Conservation (phyloP, 2,888 invertebrate genomes). For the Hetaerina titia region DNA sequence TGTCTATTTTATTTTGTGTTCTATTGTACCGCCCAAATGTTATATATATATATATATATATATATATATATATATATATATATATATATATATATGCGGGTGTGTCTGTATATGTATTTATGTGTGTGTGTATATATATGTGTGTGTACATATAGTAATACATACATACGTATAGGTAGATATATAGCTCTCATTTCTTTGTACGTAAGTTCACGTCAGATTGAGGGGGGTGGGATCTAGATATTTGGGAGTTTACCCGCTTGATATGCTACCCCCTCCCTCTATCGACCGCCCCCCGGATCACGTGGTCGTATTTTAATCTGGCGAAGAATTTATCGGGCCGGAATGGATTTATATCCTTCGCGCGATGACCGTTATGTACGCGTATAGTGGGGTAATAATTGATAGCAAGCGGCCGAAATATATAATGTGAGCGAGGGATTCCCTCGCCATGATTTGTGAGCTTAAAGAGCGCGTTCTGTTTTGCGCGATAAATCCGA, state of each 20-base stretch:
- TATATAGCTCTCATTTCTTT: no score
- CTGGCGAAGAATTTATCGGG: not conserved
- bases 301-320: not conserved
- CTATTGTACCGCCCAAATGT: no score
- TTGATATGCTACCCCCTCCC: not conserved
- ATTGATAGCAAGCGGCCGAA: not conserved
- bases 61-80: no score
- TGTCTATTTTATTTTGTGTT: no score
- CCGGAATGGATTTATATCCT: not conserved
- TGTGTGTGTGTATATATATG: no score
- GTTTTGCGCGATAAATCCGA: not conserved
- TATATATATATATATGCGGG: no score
- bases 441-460: not conserved
- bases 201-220: not conserved
- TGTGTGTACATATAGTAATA: no score
- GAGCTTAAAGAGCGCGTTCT: not conserved
- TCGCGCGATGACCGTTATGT: not conserved
- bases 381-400: not conserved
- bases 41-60: no score
- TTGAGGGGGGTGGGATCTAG: no score
- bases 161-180: no score
- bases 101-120: no score
- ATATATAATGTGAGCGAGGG: not conserved
- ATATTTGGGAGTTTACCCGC: not conserved
- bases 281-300: not conserved